Evolutionary conservation across 2,888 invertebrate species (phyloP).

Genomic region (Drosophila monieri): DNA sequence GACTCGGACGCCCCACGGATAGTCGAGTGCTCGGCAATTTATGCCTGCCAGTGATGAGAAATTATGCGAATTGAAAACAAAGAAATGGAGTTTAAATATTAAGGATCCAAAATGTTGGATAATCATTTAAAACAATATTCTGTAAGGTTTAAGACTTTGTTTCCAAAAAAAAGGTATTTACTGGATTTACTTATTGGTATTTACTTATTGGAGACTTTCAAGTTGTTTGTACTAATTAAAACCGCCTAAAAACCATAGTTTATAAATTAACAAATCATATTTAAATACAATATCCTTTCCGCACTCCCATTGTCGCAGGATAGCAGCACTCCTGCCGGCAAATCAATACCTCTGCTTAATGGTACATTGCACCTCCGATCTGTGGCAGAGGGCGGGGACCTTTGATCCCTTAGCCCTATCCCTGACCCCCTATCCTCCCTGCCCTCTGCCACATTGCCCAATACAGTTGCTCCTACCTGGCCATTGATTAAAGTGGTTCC

Average conservation of each 20-base stretch:
- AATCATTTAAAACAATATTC: no score
- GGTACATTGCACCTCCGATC: slow-evolving; percentile 60
- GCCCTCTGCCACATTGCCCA: slow-evolving; percentile 5
- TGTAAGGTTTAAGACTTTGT: no score
- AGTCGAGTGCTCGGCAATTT: slow-evolving; percentile 44
- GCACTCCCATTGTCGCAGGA: slow-evolving; percentile 25
- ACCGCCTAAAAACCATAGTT: not conserved
- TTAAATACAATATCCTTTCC: slow-evolving; percentile 1
- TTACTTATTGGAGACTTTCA: not conserved
- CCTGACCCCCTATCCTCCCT: slow-evolving; percentile 4
- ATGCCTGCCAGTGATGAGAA: slow-evolving; percentile 30
- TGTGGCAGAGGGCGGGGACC: slow-evolving; percentile 9
- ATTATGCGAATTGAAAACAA: not conserved
- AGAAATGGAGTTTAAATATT: not conserved
- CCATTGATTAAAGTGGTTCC: slow-evolving; percentile 76
- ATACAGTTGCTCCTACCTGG: slow-evolving; percentile 47
- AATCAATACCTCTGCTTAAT: slow-evolving; percentile 60
- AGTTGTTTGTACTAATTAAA: no score
- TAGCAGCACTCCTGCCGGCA: slow-evolving; percentile 13
- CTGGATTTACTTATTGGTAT: no score
- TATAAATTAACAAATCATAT: not conserved
- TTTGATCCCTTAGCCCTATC: slow-evolving; percentile 17
- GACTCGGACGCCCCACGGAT: slow-evolving; percentile 41
- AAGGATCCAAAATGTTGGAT: not conserved
- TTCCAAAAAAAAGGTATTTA: not conserved